Evolutionary conservation across 2,888 invertebrate species (phyloP), one percentile per base, ranked within the genome.

Genomic region (Pterostichus madidus): DNA sequence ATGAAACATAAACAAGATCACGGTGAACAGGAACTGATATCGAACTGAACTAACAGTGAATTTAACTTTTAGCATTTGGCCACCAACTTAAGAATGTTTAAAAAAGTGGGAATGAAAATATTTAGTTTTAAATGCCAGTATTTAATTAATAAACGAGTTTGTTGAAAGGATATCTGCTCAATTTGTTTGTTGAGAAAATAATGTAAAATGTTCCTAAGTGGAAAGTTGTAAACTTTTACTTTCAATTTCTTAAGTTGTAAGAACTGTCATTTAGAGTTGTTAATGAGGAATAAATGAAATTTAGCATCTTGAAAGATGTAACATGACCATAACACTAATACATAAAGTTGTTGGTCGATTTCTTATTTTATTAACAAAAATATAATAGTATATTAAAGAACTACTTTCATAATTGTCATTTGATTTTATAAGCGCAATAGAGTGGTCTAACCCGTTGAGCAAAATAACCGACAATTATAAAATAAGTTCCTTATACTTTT

Each of bases 1-100:
- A 71, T 71, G 68, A 71, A 71, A 71, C 11, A 32, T 32, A 64
- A 64, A 71, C 68, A 71, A 71, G 68, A 71, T 71, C 68, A 71
- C 24, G 68, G 68, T 10, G 44, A 71, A 17, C 68, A 44, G 68
- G 68, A 71, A 64, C 64, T 64, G 35, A 64, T 31, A 59, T n/a
- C 39, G 39, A 39, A 39, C 5, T 39, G 5, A 39, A 39, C 39
- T 39, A 39, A 39, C 39, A 59, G 59, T 24, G 11, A 24, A 24
- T 59, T 10, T 53, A 8, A 53, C 53, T 53, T 53, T 53, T 17
- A 53, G 15, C 53, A 53, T 53, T 53, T 53, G 2, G 53, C 17
- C 2, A 39, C 31, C 24, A 61, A 61, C 2, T 17, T 6, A 61
- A 64, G 64, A 32, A 52, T 52, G n/a, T 52, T 5, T n/a, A n/a